A percentile compares a stretch with the other conserved stretches of the same genome.
Evolutionary conservation across 2,888 invertebrate species (phyloP).

Genomic region (Rugalucina vietnamica): DNA sequence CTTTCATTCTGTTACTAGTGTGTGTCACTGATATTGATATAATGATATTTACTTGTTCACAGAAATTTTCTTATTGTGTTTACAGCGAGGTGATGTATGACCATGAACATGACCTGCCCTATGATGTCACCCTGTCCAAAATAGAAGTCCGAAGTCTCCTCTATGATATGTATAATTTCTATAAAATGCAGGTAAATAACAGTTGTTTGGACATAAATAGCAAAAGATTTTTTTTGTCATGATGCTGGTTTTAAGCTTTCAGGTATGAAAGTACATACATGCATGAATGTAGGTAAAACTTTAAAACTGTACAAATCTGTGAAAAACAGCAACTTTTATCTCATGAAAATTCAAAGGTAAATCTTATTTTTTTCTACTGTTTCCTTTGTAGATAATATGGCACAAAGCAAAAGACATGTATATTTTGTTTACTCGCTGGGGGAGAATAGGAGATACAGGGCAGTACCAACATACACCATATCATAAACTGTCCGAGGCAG

Average conservation of each 20-base stretch:
- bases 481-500: constrained; percentile 83
- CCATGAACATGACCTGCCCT: constrained; percentile 80
- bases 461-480: constrained; percentile 85
- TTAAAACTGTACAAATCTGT: too few relatives aligned
- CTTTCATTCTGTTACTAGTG: too few relatives aligned
- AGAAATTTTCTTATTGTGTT: neutral
- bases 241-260: too few relatives aligned
- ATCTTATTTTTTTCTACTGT: too few relatives aligned
- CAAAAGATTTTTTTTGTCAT: too few relatives aligned
- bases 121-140: constrained; percentile 84
- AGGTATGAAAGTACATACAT: too few relatives aligned
- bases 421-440: constrained; percentile 86
- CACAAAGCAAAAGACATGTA: constrained; percentile 84
- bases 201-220: too few relatives aligned
- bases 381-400: constrained; percentile 80
- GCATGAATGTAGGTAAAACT: too few relatives aligned
- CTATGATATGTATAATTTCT: constrained; percentile 86
- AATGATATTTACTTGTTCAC: too few relatives aligned
- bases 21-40: too few relatives aligned
- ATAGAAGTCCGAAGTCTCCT: constrained; percentile 84
- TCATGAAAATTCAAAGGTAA: too few relatives aligned
- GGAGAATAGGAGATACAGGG: constrained; percentile 85
- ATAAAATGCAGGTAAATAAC: constrained; percentile 85
- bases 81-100: constrained; percentile 83
- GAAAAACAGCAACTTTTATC: too few relatives aligned